Base-by-base conservation (phyloP, 2,797 vertebrate species). In the Gallinago stenura region DNA sequence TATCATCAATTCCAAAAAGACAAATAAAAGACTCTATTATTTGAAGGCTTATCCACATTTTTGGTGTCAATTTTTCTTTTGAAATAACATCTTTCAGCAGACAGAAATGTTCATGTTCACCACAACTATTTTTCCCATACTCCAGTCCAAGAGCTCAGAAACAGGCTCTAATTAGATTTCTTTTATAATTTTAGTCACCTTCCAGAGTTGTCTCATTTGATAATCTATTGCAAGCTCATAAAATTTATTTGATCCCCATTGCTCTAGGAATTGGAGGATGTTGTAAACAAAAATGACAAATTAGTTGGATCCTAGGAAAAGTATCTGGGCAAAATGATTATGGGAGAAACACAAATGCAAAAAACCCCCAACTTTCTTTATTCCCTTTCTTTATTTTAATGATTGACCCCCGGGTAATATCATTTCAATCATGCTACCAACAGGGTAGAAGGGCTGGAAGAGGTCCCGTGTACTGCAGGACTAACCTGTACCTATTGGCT, bases 401-500 rank as follows among this genome's bases (percentile, higher is more conserved):
- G 1, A 5, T 20, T 87, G 17, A 64, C 66, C 2, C 18, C 13
- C 28, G 22, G 16, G 9, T 5, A 65, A 6, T 28, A 54, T 33
- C 37, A 69, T 12, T 39, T 83, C 10, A 89, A 2, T 25, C 8
- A 10, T 35, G 8, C 2, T 53, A 11, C 3, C 31, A 58, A 15
- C 1, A 84, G 11, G 3, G 5, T 45, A 22, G 48, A 50, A 78
- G 15, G 7, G 6, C 8, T 89, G 24, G 17, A 64, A 73, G 12
- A 41, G 7, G 6, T 2, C 0, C 2, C 4, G 15, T 19, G 19
- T 62, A 20, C 24, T 62, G 4, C 26, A 2, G 4, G 31, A 60
- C 39, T 60, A 61, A 61, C 2, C 12, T 53, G 25, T 15, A 45
- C 15, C 7, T 62, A 2, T 48, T 21, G 25, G 0, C 7, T 94